Percentiles rank a stretch among this genome's conserved stretches.
Conservation (phyloP, 2,113 vertebrate genomes). For the Sebastes schlegelii region DNA sequence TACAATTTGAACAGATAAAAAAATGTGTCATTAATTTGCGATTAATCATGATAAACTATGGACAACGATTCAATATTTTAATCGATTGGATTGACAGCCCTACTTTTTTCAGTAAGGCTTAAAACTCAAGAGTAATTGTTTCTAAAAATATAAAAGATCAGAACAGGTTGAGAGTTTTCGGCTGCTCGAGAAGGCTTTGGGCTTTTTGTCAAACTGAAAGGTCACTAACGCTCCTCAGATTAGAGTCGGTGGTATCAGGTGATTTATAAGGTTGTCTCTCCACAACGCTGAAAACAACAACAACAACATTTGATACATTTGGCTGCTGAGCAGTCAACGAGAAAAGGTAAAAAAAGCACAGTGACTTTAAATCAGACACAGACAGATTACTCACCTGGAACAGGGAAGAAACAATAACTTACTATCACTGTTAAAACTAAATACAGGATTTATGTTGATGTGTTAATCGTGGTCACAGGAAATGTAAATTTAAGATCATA, state of each 20-base stretch:
- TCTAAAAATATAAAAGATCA: slow-evolving; percentile 13
- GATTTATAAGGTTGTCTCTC: slow-evolving; percentile 77
- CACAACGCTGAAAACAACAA: slow-evolving; percentile 58
- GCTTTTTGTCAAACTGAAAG: slow-evolving; percentile 82
- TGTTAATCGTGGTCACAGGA: not conserved
- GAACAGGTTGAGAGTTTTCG: not conserved
- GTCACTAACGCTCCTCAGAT: slow-evolving; percentile 63
- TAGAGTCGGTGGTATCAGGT: slow-evolving; percentile 24
- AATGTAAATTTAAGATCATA: not conserved
- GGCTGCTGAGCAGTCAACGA: slow-evolving; percentile 1
- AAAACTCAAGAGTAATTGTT: not conserved
- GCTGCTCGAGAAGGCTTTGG: not conserved
- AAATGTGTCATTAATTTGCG: too few relatives aligned
- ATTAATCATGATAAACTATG: too few relatives aligned
- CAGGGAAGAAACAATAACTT: not conserved
- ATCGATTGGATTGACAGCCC: too few relatives aligned
- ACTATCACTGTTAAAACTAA: not conserved
- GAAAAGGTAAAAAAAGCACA: not conserved
- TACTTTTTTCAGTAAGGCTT: not conserved
- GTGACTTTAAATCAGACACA: not conserved
- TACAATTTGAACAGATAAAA: too few relatives aligned
- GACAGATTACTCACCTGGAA: not conserved
- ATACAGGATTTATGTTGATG: not conserved
- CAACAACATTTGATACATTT: slow-evolving; percentile 57
- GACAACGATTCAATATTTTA: too few relatives aligned